Evolutionary conservation across 1,140 invertebrate genomes (phyloP), one percentile per base, ranked within the genome.

Genomic region (Drosophila nasuta): DNA sequence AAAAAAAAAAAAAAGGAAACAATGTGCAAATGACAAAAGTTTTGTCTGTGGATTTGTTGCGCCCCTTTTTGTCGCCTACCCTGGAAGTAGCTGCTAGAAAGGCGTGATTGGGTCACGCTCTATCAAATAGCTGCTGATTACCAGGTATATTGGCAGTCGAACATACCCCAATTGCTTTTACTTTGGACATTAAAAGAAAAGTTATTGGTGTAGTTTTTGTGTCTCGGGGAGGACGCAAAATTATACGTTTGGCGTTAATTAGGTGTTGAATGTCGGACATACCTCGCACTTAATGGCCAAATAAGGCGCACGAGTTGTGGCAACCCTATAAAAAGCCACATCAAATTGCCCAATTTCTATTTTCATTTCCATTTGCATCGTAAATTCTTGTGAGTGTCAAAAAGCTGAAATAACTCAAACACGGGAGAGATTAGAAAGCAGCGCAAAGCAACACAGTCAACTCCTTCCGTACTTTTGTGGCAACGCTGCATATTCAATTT

Each of bases 11-110:
- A 63, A 70, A 54, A 25, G 20, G 20, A 25, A 58, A 58, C 65
- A 45, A 81, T 79, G 79, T 81, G 80, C 70, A 87, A 87, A 87
- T 87, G 82, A 87, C 83, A 87, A 88, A 87, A 87, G 80, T 87
- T 87, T 79, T 63, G 60, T 68, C 51, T 71, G 33, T 82, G 64
- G 58, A 60, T 73, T 68, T 64, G 59, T 69, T 74, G 56, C 3
- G 8, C 46, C 28, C 38, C 17, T 60, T 68, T 57, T 52, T 52
- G 41, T 8, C 11, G 25, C 28, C 33, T 54, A 35, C 51, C 51
- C 51, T 54, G 28, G 7, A 35, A 25, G 20, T 25, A 0, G 20
- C 20, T 25, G 20, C 20, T 25, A 3, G 20, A 25, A 2, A 25
- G 20, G 3, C 20, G 20, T 25, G 20, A 25, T 4, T 25, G 3